Base-by-base conservation (phyloP, 2,888 invertebrate species). In the Sisyra nigra region DNA sequence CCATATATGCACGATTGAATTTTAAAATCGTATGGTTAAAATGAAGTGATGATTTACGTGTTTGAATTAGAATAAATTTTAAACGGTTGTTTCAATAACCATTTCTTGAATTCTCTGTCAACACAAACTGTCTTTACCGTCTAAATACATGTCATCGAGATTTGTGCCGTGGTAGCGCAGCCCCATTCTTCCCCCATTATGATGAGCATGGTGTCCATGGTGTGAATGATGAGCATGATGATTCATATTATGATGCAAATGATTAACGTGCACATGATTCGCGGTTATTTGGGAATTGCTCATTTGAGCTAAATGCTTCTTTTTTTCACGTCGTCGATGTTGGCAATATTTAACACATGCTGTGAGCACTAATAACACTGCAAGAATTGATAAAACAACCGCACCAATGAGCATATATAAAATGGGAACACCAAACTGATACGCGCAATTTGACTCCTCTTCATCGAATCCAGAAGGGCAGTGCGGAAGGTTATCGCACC, bases 401-500 rank as follows among this genome's bases (percentile, higher is more conserved):
- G 71, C 75, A 4, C 71, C 72, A 3, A 76, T 68, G 4, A 72
- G 71, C n/a, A 78, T 67, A 55, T 76, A 79, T 8, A 77, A 69
- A 34, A 77, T 66, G 3, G 80, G 77, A 39, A 80, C 64, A 11
- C 76, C 74, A 52, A 76, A 72, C 45, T 74, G 73, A 49, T 78
- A 76, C 17, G 80, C 75, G 57, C 83, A 83, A 54, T 82, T 82
- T 2, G 73, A 69, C 53, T 82, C 81, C 49, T 80, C 79, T 62
- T 85, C 84, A 57, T 85, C 86, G 59, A 74, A 82, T 2, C 85
- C 84, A 3, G 83, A 81, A 10, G 84, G 85, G 56, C 86, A 86
- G 55, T 86, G 83, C 2, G 72, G 66, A 34, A 76, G 70, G 1
- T 84, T 83, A 56, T 86, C 85, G 59, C 85, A 86, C 84, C 85